These are phyloP conservation scores for Spilogale gracilis DNA, from an alignment of 2,113 vertebrate species.

Conservation along the genomic window DNA sequence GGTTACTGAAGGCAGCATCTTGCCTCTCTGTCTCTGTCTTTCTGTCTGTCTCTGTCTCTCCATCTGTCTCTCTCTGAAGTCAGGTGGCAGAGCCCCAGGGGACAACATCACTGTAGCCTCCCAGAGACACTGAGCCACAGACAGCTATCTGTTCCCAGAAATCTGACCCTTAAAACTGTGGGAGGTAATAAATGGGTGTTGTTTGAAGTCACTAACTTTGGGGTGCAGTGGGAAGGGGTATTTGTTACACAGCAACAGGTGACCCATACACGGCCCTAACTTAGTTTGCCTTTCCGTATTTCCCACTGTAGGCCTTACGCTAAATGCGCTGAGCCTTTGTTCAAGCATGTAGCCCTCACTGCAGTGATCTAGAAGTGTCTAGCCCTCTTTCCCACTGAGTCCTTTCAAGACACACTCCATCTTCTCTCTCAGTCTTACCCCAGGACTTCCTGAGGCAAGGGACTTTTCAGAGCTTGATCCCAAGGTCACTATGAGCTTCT, in stretches of 20 bases:
- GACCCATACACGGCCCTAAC: not conserved
- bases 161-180: not conserved
- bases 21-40: not conserved
- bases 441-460: not conserved
- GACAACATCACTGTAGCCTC: not conserved
- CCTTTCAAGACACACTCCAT: not conserved
- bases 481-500: not conserved
- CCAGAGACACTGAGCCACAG: not conserved
- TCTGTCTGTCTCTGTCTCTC: not conserved
- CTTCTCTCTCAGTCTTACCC: not conserved
- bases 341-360: not conserved
- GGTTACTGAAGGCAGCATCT: not conserved
- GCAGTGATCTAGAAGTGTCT: rapidly evolving
- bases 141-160: not conserved
- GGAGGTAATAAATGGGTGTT: not conserved
- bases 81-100: not conserved
- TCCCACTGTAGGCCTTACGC: rapidly evolving
- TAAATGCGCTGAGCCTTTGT: rapidly evolving
- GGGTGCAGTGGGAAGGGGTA: not conserved
- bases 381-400: not conserved
- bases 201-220: not conserved
- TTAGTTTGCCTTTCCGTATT: rapidly evolving
- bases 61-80: not conserved
- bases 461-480: not conserved
- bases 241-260: not conserved